Conservation (phyloP, 2,113 vertebrate genomes). For the Heterochromis multidens region DNA sequence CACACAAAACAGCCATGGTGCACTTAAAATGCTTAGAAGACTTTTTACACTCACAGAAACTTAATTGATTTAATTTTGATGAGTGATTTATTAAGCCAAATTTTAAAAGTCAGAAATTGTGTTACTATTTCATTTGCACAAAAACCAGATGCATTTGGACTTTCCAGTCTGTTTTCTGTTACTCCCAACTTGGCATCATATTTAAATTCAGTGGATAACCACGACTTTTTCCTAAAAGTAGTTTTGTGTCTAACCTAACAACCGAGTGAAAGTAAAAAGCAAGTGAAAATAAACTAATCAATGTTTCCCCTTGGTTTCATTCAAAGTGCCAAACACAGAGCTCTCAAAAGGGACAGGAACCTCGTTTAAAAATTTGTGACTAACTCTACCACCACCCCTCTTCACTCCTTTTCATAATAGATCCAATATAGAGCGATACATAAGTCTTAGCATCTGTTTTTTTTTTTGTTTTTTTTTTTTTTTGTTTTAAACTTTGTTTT, state of each 20-base stretch:
- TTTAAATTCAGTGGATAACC: neutral
- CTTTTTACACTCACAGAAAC: neutral
- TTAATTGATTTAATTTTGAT: neutral
- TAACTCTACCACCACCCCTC: no score
- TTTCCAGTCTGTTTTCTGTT: neutral
- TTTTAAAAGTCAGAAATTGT: neutral
- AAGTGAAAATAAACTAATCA: neutral
- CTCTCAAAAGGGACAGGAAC: neutral
- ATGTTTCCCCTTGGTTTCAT: no score
- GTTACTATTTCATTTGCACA: neutral
- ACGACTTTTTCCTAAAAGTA: fast-evolving
- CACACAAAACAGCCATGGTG: neutral
- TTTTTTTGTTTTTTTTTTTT: no score
- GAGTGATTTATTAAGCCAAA: neutral
- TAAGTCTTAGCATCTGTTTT: no score
- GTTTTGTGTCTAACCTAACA: fast-evolving
- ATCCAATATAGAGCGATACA: no score
- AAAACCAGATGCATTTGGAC: neutral
- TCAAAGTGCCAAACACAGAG: neutral
- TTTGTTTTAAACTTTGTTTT: no score
- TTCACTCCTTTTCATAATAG: no score
- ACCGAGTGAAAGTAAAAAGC: neutral
- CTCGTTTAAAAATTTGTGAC: neutral
- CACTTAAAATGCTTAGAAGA: neutral
- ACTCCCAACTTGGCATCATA: neutral